Base-by-base conservation (phyloP, 1,140 invertebrate genomes). In the Pristionchus pacificus region DNA sequence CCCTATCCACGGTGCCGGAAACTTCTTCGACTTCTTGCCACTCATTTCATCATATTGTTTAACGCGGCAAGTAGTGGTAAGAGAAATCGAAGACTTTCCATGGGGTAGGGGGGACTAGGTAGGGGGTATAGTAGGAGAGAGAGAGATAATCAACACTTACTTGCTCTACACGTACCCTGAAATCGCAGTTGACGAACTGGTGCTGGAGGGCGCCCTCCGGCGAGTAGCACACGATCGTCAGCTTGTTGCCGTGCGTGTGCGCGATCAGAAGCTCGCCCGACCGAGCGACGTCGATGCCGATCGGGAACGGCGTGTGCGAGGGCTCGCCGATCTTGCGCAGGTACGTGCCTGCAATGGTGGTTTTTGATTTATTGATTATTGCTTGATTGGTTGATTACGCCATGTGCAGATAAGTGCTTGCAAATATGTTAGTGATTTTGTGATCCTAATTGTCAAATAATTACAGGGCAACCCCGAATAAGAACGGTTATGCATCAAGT, bases 261-360 rank as follows among this genome's bases (percentile, higher is more conserved):
- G 94, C 94, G 80, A 97, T 93, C 65, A 97, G 88, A 68, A 97
- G 91, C 86, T 97, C 93, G 58, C 94, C 94, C 72, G 91, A 91
- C 86, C 95, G 93, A 60, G 92, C 94, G 81, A 97, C 93, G 85
- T 97, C 94, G 79, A 97, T 97, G 70, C 95, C 95, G 85, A 96
- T 97, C 13, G 94, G 94, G 85, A 93, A 97, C 85, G 94, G 95
- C 76, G 93, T 97, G 76, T 96, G 89, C 84, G 91, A 93, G 85
- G 96, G 93, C 86, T 91, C 92, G 65, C 93, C 94, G 86, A 97
- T 95, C 75, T 93, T 90, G 75, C 93, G 90, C 72, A 95, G 85
- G 85, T 93, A 96, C 68, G 38, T 32, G 60, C 76, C 76, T 77
- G 58, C 31, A 76, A 58, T 64, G 49, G 24, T 29, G 2, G 15